phyloP scores from a whole-genome alignment of 2,797 vertebrate species.

The Melanotaenia parkinsoni region DNA sequence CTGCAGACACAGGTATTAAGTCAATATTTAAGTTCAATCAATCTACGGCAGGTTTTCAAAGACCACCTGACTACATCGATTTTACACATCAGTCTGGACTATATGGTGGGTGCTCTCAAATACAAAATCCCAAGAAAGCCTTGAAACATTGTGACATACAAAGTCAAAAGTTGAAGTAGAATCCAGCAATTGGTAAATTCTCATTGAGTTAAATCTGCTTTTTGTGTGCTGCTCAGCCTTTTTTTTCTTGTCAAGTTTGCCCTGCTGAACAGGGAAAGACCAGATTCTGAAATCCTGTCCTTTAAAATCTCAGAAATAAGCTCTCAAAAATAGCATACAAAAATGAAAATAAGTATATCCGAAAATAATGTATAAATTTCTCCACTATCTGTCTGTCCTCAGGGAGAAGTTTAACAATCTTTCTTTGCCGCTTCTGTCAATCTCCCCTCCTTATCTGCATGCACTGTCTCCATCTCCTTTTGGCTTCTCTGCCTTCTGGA shows the following conservation, averaged over 20 bases:
- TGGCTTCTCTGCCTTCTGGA: conserved; percentile 50
- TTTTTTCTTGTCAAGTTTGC: background rate
- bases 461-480: conserved; percentile 34
- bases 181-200: background rate
- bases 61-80: conserved; percentile 14
- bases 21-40: conserved; percentile 46
- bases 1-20: conserved; percentile 8
- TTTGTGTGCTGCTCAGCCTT: background rate
- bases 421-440: conserved; percentile 4
- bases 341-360: background rate
- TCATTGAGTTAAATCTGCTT: conserved; percentile 2
- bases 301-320: too few species aligned
- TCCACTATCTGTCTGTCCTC: background rate
- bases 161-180: conserved; percentile 5
- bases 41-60: conserved; percentile 15
- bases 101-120: conserved; percentile 2
- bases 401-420: background rate
- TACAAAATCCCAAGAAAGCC: background rate
- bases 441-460: conserved; percentile 23
- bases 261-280: background rate
- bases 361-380: background rate
- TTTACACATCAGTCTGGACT: conserved; percentile 18
- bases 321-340: background rate
- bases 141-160: conserved; percentile 6
- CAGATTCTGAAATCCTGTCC: background rate